These are phyloP conservation scores for Aselliscus stoliczkanus DNA, from an alignment of 2,797 vertebrate genomes.

Conservation along the genomic window DNA sequence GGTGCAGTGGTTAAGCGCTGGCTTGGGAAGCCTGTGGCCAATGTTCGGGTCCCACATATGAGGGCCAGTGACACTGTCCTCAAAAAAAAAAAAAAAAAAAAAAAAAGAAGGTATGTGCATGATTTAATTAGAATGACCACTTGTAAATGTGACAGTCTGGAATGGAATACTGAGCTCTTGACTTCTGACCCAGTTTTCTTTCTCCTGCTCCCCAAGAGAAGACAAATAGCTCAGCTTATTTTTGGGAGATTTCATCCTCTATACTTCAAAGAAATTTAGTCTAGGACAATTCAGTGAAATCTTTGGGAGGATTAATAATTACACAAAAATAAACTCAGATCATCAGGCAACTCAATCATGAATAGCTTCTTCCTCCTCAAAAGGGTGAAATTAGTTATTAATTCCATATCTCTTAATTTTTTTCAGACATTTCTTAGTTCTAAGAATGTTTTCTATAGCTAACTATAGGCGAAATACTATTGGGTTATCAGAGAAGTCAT, in stretches of 20 bases:
- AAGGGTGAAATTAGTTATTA: conserved; percentile 47
- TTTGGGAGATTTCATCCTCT: not conserved
- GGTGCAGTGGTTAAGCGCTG: no score
- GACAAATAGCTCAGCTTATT: not conserved
- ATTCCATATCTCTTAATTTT: conserved; percentile 65
- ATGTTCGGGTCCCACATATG: no score
- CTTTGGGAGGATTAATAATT: conserved; percentile 12
- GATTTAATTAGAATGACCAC: not conserved
- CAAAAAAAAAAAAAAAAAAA: no score
- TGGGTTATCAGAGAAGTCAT: no score
- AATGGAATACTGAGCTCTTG: not conserved
- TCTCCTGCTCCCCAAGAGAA: not conserved
- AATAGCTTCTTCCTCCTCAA: conserved; percentile 56
- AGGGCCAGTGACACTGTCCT: no score
- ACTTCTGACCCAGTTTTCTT: not conserved
- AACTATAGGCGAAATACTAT: not conserved
- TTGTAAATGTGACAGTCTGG: not conserved
- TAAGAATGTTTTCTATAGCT: conserved; percentile 59
- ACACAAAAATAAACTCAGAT: conserved; percentile 31
- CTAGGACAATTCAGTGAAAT: not conserved
- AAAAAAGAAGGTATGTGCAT: not conserved
- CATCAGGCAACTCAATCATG: not conserved
- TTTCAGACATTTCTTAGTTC: not conserved
- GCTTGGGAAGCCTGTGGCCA: no score
- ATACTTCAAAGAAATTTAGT: not conserved